Conservation (phyloP, 2,888 invertebrate species). For the Diarsia rubi region DNA sequence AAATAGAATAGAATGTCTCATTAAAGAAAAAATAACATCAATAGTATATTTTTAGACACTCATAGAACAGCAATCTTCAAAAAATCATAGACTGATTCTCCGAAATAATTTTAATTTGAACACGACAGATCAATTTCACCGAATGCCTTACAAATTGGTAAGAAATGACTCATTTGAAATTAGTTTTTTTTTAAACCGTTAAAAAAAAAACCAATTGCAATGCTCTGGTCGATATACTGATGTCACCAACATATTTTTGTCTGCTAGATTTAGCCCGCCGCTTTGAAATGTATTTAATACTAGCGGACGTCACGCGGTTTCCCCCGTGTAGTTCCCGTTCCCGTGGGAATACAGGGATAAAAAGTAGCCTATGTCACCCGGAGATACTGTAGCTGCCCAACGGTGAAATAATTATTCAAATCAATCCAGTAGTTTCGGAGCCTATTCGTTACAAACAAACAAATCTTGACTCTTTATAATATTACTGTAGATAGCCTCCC, state of each 20-base stretch:
- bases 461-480: too few species aligned
- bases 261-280: background rate
- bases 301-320: too few species aligned
- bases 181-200: too few species aligned
- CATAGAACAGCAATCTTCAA: slow-evolving; percentile 30
- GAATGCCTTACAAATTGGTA: slow-evolving; percentile 44
- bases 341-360: too few species aligned
- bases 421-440: too few species aligned
- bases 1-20: background rate
- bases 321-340: too few species aligned
- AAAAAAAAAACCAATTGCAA: too few species aligned
- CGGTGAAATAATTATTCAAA: too few species aligned
- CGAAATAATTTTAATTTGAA: slow-evolving; percentile 25
- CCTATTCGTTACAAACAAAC: too few species aligned
- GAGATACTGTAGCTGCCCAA: too few species aligned
- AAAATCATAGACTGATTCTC: slow-evolving; percentile 24
- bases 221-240: background rate
- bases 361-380: too few species aligned
- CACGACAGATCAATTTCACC: slow-evolving; percentile 35
- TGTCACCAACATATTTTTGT: background rate
- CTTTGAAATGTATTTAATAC: background rate
- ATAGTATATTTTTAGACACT: background rate
- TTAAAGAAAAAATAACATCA: slow-evolving; percentile 2
- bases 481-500: too few species aligned
- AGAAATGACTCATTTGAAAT: slow-evolving; percentile 17